Percentiles rank a stretch among this genome's conserved stretches.
phyloP scores from a whole-genome alignment of 2,888 invertebrate genomes.

The Drosophila algonquin region DNA sequence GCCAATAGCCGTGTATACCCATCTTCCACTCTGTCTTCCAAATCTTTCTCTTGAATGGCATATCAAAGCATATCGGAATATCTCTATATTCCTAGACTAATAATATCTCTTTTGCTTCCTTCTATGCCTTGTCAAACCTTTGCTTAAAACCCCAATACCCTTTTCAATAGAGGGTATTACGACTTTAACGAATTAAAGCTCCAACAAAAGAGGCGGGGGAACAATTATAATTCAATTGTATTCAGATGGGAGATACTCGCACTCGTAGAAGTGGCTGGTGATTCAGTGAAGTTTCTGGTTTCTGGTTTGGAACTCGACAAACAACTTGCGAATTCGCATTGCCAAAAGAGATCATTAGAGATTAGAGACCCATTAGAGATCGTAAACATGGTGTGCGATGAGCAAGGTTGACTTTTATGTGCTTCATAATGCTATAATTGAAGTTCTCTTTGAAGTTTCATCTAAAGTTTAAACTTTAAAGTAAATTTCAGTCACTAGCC shows the following conservation, averaged over 20 bases:
- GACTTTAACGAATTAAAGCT: not conserved
- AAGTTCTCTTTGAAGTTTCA: not conserved
- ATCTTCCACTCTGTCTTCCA: too few relatives aligned
- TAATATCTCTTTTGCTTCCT: not conserved
- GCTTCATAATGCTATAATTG: conserved; percentile 25
- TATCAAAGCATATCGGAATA: too few relatives aligned
- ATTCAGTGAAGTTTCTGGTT: conserved; percentile 27
- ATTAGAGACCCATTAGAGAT: conserved; percentile 1
- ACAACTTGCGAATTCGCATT: conserved; percentile 16
- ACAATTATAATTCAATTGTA: conserved; percentile 44
- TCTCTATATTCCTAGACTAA: too few relatives aligned
- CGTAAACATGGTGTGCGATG: conserved; percentile 12
- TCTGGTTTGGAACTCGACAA: conserved; percentile 19
- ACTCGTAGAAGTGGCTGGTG: conserved; percentile 26
- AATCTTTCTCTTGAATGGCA: too few relatives aligned
- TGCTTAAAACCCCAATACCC: not conserved
- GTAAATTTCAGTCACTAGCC: not conserved
- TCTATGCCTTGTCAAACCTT: not conserved
- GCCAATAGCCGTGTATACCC: too few relatives aligned
- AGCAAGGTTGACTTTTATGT: conserved; percentile 28
- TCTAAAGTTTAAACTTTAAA: not conserved
- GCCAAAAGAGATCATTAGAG: conserved; percentile 3
- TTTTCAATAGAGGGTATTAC: not conserved
- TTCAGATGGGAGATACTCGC: conserved; percentile 23
- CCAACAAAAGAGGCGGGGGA: not conserved